Evolutionary conservation across 2,113 vertebrate genomes (phyloP).

Genomic region (Tragelaphus imberbis): DNA sequence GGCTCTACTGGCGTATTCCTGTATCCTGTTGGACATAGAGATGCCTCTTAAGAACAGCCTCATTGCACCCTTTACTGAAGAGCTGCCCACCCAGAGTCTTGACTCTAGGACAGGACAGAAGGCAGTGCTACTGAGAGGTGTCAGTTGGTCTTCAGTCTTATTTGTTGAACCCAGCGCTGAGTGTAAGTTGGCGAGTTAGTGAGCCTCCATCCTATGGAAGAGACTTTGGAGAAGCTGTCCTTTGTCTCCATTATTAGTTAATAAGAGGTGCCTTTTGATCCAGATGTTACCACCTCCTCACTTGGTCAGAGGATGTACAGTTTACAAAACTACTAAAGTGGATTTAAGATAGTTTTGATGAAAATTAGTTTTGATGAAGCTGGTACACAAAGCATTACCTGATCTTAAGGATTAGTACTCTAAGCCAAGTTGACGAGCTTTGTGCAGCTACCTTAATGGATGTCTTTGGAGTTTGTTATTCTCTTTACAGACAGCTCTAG

Average conservation of each 20-base stretch:
- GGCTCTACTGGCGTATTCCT: not conserved
- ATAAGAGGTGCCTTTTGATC: conserved; percentile 9
- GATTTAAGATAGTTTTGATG: not conserved
- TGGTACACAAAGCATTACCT: not conserved
- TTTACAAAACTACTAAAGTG: not conserved
- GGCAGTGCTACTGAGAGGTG: not conserved
- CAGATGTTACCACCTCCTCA: not conserved
- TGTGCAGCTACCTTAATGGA: not conserved
- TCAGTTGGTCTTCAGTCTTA: not conserved
- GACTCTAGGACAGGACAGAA: not conserved
- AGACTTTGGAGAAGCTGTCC: not conserved
- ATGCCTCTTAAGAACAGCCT: not conserved
- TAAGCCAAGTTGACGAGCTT: not conserved
- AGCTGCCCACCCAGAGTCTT: not conserved
- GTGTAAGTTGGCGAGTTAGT: not conserved
- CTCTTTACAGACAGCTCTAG: not conserved
- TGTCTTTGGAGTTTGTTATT: conserved; percentile 4
- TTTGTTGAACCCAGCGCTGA: not conserved
- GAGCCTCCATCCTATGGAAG: not conserved
- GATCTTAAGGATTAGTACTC: not conserved
- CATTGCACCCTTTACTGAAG: not conserved
- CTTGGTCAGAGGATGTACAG: not conserved
- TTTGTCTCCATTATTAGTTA: conserved; percentile 20
- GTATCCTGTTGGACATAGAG: not conserved
- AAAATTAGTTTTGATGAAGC: not conserved